Conservation (phyloP, 2,797 vertebrate species). For the Pterois miles region DNA sequence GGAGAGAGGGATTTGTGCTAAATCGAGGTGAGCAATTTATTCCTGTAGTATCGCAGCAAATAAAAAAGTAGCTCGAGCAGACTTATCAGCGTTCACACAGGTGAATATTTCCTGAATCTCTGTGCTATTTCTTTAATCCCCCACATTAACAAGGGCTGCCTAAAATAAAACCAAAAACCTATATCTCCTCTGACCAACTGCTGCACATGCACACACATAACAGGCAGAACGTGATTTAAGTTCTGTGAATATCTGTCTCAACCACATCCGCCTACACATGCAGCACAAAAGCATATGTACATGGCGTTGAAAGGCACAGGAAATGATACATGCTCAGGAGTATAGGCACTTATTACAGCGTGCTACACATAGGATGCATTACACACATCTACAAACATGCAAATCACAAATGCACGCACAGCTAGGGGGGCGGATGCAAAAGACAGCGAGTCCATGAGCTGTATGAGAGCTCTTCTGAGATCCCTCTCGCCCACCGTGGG, state of each 20-base stretch:
- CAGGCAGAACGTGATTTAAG: slow-evolving; percentile 63
- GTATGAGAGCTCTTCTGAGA: slow-evolving; percentile 75
- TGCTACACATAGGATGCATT: slow-evolving; percentile 28
- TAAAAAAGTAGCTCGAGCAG: slow-evolving; percentile 19
- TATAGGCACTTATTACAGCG: slow-evolving; percentile 29
- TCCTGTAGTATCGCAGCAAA: slow-evolving; percentile 10
- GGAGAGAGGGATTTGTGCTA: slow-evolving; percentile 27
- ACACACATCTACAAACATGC: slow-evolving; percentile 48
- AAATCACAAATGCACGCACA: slow-evolving; percentile 52
- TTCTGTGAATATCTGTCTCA: slow-evolving; percentile 63
- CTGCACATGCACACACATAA: slow-evolving; percentile 41
- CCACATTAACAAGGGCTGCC: slow-evolving; percentile 46
- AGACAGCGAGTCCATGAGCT: slow-evolving; percentile 61
- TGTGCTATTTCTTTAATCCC: slow-evolving; percentile 52
- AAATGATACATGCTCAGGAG: slow-evolving; percentile 21
- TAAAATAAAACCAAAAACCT: slow-evolving; percentile 62
- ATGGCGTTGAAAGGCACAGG: slow-evolving; percentile 27
- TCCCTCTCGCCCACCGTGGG: slow-evolving; percentile 77
- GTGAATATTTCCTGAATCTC: slow-evolving; percentile 43
- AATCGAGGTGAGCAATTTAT: slow-evolving; percentile 23
- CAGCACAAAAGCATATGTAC: slow-evolving; percentile 52
- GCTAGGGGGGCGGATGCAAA: slow-evolving; percentile 60
- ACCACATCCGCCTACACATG: slow-evolving; percentile 72
- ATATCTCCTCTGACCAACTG: slow-evolving; percentile 58
- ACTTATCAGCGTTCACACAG: slow-evolving; percentile 53